Evolutionary conservation across 2,888 invertebrate species (phyloP).

Genomic region (Icerya purchasi): DNA sequence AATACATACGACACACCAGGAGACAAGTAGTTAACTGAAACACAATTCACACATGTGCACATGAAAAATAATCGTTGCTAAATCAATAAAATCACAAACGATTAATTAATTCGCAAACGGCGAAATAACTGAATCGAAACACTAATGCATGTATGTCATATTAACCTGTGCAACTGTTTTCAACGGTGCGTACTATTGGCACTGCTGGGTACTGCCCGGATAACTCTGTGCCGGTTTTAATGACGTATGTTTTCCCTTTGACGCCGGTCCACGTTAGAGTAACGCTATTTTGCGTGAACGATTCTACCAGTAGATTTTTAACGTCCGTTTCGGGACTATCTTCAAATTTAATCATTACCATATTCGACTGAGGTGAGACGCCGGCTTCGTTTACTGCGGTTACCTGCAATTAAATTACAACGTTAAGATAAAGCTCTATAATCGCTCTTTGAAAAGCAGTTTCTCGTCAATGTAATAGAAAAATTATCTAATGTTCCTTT

Average conservation of each 20-base stretch:
- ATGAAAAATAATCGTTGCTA: too few species aligned
- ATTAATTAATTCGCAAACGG: too few species aligned
- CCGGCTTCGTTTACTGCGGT: constrained; percentile 39
- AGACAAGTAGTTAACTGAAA: constrained; percentile 33
- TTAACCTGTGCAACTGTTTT: neutral
- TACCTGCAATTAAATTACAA: too few species aligned
- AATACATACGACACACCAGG: constrained; percentile 34
- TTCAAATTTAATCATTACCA: constrained; percentile 38
- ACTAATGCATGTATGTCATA: too few species aligned
- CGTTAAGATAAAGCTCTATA: too few species aligned
- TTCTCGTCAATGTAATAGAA: too few species aligned
- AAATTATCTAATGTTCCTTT: too few species aligned
- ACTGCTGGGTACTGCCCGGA: neutral
- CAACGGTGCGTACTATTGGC: neutral
- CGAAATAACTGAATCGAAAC: too few species aligned
- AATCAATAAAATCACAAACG: too few species aligned
- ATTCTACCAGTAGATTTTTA: constrained; percentile 32
- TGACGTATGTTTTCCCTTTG: neutral
- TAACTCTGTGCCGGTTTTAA: neutral
- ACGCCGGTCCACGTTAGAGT: constrained; percentile 33
- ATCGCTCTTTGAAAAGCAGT: too few species aligned
- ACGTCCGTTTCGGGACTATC: constrained; percentile 39
- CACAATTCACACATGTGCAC: too few species aligned
- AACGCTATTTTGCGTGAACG: constrained; percentile 31
- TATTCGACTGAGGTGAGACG: constrained; percentile 38